Percentiles rank a stretch among this genome's conserved stretches.
These are phyloP conservation scores for Anthophora plumipes DNA, from an alignment of 2,888 invertebrate genomes.

Conservation along the genomic window DNA sequence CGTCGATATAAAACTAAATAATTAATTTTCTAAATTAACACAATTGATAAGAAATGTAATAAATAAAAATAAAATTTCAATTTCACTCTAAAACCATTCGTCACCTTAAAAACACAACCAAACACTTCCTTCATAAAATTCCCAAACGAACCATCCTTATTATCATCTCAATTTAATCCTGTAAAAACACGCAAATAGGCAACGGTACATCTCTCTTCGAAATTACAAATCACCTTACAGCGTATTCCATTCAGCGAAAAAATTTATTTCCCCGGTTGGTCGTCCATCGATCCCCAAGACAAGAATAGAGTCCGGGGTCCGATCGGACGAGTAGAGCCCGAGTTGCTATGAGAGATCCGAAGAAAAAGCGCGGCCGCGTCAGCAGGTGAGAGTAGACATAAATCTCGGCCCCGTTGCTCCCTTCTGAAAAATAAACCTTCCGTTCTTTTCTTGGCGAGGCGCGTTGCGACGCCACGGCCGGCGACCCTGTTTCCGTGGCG, in stretches of 20 bases:
- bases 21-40: too few species aligned
- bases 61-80: too few species aligned
- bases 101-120: too few species aligned
- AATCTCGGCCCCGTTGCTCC: conserved; percentile 63
- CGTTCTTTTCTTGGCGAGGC: conserved; percentile 66
- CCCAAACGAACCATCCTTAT: background rate
- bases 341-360: conserved; percentile 16
- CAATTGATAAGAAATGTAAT: too few species aligned
- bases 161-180: background rate
- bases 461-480: conserved; percentile 63
- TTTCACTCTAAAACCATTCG: too few species aligned
- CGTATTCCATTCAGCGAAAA: background rate
- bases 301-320: conserved; percentile 7
- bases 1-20: too few species aligned
- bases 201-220: background rate
- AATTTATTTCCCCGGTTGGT: conserved; percentile 1
- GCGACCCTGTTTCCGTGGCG: conserved; percentile 71
- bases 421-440: conserved; percentile 74
- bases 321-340: background rate
- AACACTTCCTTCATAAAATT: background rate
- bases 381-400: conserved; percentile 72
- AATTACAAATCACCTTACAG: conserved; percentile 2
- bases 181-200: background rate
- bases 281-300: conserved; percentile 7
- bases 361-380: conserved; percentile 66